phyloP scores from a whole-genome alignment of 2,113 vertebrate species.

The Eptesicus fuscus region DNA sequence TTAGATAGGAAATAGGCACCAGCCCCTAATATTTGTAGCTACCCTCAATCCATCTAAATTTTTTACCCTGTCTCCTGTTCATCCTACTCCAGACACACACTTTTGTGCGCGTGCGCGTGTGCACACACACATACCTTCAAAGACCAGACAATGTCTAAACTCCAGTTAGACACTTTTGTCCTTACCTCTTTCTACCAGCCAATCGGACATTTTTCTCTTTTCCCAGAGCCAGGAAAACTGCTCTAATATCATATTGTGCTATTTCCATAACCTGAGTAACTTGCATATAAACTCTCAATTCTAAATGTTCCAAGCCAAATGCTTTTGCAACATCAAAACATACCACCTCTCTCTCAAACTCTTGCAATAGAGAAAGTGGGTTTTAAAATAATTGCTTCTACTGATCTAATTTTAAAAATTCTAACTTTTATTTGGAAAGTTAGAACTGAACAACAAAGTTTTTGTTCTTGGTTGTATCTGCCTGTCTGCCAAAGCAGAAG shows the following conservation, averaged over 20 bases:
- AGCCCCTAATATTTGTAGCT: neutral
- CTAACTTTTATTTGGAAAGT: conserved; percentile 25
- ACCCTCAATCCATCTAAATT: neutral
- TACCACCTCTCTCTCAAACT: neutral
- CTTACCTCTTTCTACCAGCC: neutral
- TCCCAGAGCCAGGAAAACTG: neutral
- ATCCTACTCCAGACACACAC: too few relatives aligned
- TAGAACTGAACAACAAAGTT: neutral
- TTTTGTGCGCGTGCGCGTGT: too few relatives aligned
- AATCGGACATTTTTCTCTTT: neutral
- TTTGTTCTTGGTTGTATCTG: neutral
- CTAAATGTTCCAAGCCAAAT: neutral
- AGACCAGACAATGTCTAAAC: neutral
- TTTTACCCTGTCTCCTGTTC: neutral
- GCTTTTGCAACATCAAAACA: conserved; percentile 14
- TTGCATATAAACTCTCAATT: neutral
- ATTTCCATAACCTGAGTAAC: neutral
- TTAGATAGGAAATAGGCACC: neutral
- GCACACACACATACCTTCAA: neutral
- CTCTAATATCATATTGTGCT: neutral
- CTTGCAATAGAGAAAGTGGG: neutral
- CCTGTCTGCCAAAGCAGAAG: neutral
- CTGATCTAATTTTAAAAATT: neutral
- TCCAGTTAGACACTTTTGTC: neutral
- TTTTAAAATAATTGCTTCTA: conserved; percentile 18